Evolutionary conservation across 2,888 invertebrate species (phyloP).

Genomic region (Temnothorax ravouxi): DNA sequence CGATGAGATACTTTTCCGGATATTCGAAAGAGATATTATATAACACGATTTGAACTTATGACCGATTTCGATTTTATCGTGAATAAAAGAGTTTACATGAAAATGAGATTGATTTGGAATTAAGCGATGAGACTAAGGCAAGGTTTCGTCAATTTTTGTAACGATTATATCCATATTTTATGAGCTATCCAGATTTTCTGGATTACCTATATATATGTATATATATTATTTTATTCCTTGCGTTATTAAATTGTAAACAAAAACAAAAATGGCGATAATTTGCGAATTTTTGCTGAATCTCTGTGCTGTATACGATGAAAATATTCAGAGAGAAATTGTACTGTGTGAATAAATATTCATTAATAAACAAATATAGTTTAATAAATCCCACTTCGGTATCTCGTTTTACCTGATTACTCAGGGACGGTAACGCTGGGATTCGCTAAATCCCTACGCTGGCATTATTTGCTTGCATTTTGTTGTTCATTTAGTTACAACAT

Average conservation of each 20-base stretch:
- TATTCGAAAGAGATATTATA: neutral
- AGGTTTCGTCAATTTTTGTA: neutral
- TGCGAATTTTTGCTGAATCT: conserved; percentile 1
- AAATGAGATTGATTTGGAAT: conserved; percentile 4
- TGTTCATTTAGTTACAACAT: conserved; percentile 38
- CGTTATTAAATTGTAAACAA: conserved; percentile 7
- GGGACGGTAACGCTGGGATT: conserved; percentile 4
- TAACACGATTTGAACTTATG: neutral
- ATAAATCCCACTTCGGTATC: conserved; percentile 43
- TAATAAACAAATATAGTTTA: conserved; percentile 45
- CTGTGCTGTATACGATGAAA: neutral
- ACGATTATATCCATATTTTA: conserved; percentile 11
- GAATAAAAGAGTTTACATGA: neutral
- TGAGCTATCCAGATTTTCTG: neutral
- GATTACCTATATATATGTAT: neutral
- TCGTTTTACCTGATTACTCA: conserved; percentile 47
- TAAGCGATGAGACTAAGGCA: neutral
- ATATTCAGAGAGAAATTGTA: conserved; percentile 29
- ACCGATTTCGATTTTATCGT: neutral
- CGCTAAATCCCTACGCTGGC: conserved; percentile 11
- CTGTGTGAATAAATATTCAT: conserved; percentile 39
- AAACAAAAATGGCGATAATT: conserved; percentile 20
- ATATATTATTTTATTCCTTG: neutral
- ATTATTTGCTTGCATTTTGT: conserved; percentile 46
- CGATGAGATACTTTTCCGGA: neutral